Evolutionary conservation across 1,140 invertebrate genomes (phyloP), one percentile per base, ranked within the genome.

Genomic region (Drosophila saltans): DNA sequence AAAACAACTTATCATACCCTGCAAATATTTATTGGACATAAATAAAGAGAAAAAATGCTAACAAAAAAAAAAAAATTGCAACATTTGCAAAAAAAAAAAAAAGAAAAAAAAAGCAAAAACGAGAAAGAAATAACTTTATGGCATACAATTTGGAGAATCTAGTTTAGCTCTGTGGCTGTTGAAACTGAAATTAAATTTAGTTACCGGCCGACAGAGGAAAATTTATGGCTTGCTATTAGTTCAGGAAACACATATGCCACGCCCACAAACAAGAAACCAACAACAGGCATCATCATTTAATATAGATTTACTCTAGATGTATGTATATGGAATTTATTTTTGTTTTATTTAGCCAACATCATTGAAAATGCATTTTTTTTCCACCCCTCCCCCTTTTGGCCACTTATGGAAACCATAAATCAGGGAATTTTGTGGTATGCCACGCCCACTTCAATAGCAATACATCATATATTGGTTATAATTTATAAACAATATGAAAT

Each of bases 191-290:
- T 80, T 80, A 80, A 80, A 80, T 80, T 77, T 80, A 80, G 74
- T 80, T 70, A 66, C 77, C 69, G 45, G 21, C 45, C 64, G 52
- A 56, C 39, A 24, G 26, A 48, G 69, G 66, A 67, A 79, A 88
- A 86, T 86, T 88, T 86, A 86, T 86, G 83, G 71, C 72, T 80
- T 80, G 75, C 82, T 81, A 86, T 86, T 86, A 86, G 82, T 86
- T 88, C 67, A 66, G 82, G 78, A 3, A 3, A 52, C 2, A 52
- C 73, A 79, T 69, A 74, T 62, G 56, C 5, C 30, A 28, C 55
- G 36, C 33, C 7, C 56, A 1, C n/a, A 62, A 36, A 36, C 33
- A 36, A 36, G 33, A 1, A 36, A 36, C 3, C 3, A 36, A 59
- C 43, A 45, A 36, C 63, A 68, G 33, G 8, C 69, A 63, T 73